Evolutionary conservation across 2,797 vertebrate species (phyloP).

Genomic region (Hybognathus amarus): DNA sequence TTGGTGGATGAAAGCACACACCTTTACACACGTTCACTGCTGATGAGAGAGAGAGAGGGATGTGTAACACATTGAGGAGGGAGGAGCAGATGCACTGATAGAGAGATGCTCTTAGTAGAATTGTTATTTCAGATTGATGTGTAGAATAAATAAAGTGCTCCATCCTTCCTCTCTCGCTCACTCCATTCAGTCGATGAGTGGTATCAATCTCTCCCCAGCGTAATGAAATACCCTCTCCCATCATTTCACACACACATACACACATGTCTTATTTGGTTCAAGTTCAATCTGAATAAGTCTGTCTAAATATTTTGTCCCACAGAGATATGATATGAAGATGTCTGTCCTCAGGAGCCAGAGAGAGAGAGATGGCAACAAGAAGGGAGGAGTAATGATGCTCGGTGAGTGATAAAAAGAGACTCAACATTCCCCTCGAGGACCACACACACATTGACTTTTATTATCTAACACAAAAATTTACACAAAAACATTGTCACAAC

Average conservation of each 20-base stretch:
- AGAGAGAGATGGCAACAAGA: constrained; percentile 52
- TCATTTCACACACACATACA: constrained; percentile 37
- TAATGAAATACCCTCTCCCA: constrained; percentile 62
- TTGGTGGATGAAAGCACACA: constrained; percentile 38
- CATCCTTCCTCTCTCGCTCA: constrained; percentile 49
- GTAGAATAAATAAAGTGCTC: constrained; percentile 62
- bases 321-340: constrained; percentile 52
- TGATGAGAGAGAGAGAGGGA: constrained; percentile 54
- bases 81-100: constrained; percentile 56
- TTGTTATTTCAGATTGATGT: constrained; percentile 66
- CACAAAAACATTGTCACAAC: constrained; percentile 33
- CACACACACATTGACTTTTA: constrained; percentile 39
- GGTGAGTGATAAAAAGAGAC: constrained; percentile 57
- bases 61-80: constrained; percentile 10
- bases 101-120: constrained; percentile 59
- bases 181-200: constrained; percentile 55
- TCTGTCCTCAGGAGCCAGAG: constrained; percentile 43
- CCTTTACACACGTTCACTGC: constrained; percentile 13
- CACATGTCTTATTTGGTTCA: constrained; percentile 33
- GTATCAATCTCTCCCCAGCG: constrained; percentile 59
- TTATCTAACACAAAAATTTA: constrained; percentile 12
- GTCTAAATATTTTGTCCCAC: constrained; percentile 56
- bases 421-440: constrained; percentile 27
- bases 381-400: constrained; percentile 47
- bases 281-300: constrained; percentile 54